These are phyloP conservation scores for Cephus runcator DNA, from an alignment of 2,888 invertebrate genomes.

Conservation along the genomic window DNA sequence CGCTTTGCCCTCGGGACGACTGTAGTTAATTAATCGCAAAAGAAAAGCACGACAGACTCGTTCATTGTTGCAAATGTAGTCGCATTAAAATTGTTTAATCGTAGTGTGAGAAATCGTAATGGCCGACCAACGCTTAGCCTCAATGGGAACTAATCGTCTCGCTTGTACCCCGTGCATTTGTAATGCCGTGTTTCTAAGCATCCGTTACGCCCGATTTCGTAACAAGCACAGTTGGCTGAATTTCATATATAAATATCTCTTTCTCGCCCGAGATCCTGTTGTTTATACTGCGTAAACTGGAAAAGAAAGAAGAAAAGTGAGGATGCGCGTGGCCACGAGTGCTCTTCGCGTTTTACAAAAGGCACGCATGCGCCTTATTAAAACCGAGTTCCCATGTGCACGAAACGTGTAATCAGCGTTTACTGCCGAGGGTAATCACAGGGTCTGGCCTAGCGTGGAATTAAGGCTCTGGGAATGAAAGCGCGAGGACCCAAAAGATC, in stretches of 20 bases:
- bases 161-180: background rate
- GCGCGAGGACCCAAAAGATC: background rate
- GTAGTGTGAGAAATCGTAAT: background rate
- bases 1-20: background rate
- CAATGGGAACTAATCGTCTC: background rate
- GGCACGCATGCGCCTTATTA: background rate
- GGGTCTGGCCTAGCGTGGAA: constrained; percentile 35
- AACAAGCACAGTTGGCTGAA: background rate
- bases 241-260: background rate
- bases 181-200: background rate
- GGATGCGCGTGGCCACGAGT: background rate
- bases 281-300: background rate
- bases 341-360: background rate
- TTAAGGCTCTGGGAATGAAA: constrained; percentile 34
- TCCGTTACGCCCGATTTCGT: background rate
- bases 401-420: constrained; percentile 41
- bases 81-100: background rate
- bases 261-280: background rate
- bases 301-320: background rate
- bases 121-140: background rate
- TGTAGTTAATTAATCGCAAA: background rate
- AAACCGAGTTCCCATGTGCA: constrained; percentile 7
- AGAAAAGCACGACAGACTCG: background rate
- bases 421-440: constrained; percentile 41
- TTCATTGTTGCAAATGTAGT: background rate